These are phyloP conservation scores for Syngnathus rostellatus DNA, from an alignment of 2,797 vertebrate species.

Conservation along the genomic window DNA sequence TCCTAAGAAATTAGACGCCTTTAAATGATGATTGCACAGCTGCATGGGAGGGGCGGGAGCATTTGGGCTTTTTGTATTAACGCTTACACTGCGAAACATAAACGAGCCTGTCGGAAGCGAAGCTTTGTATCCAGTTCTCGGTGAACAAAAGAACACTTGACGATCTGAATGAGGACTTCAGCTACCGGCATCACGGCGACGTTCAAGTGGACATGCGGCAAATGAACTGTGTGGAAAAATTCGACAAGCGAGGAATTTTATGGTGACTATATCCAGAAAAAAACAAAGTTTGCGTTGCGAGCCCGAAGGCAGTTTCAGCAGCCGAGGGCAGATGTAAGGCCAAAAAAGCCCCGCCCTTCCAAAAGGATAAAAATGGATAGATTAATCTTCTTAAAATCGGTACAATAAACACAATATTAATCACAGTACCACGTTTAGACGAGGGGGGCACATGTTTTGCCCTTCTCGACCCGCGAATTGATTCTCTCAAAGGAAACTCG, in stretches of 20 bases:
- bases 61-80: neutral
- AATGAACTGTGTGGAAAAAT: too few species aligned
- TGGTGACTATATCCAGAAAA: too few species aligned
- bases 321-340: too few species aligned
- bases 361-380: too few species aligned
- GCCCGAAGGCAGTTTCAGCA: too few species aligned
- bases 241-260: too few species aligned
- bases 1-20: conserved; percentile 74
- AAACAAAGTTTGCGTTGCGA: too few species aligned
- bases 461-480: neutral
- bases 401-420: too few species aligned
- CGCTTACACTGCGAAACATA: neutral
- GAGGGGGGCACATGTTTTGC: neutral
- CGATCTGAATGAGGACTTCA: neutral
- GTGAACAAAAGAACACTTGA: neutral
- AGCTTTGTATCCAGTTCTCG: neutral
- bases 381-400: too few species aligned
- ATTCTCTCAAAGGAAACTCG: neutral
- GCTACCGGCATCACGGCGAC: neutral
- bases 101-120: neutral
- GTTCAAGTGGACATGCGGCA: neutral
- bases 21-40: conserved; percentile 76
- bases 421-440: too few species aligned
- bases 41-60: conserved; percentile 31
- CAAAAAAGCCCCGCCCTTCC: too few species aligned